Base-by-base conservation (phyloP, 2,888 invertebrate genomes). In the Orthosia incerta region DNA sequence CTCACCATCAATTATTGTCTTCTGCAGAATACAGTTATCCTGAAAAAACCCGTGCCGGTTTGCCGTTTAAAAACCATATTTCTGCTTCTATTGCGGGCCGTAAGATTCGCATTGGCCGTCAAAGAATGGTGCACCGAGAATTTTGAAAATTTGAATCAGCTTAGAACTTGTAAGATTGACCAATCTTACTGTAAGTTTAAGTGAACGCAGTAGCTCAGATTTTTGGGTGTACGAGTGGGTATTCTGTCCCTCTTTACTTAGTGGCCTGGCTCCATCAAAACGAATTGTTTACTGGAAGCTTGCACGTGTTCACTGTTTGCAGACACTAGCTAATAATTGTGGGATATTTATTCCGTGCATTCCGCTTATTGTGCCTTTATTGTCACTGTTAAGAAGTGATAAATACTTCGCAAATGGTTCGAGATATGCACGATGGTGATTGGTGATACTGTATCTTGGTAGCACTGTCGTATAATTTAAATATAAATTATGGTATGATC, bases 221-320 rank as follows among this genome's bases (percentile, higher is more conserved):
- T 39, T 39, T 39, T 9, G 39, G 9, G 39, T 39, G 31, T 18
- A n/a, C n/a, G 13, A 62, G 57, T 23, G 67, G 53, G 16, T 59
- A 53, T 81, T 75, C 84, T 81, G 84, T 45, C 0, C 15, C 13
- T 55, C 16, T 5, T 62, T 68, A 26, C 39, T 13, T 20, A 39
- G 67, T 71, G 70, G n/a, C 56, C 72, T 79, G 85, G 80, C 86
- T 83, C 85, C 86, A 88, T 91, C 87, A 90, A 91, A 90, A 91
- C 89, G 86, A 92, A 91, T 90, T 93, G 92, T 93, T 93, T 91
- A 91, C 92, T 91, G 87, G 89, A 89, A 91, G 86, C 74, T 80
- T 89, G 91, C 94, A 94, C 93, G 93, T 94, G 94, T 92, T 89
- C 88, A 88, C 18, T 87, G 84, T 87, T 82, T 82, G 88, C 84